phyloP scores from a whole-genome alignment of 2,797 vertebrate genomes.

The Molossus alvarezi region DNA sequence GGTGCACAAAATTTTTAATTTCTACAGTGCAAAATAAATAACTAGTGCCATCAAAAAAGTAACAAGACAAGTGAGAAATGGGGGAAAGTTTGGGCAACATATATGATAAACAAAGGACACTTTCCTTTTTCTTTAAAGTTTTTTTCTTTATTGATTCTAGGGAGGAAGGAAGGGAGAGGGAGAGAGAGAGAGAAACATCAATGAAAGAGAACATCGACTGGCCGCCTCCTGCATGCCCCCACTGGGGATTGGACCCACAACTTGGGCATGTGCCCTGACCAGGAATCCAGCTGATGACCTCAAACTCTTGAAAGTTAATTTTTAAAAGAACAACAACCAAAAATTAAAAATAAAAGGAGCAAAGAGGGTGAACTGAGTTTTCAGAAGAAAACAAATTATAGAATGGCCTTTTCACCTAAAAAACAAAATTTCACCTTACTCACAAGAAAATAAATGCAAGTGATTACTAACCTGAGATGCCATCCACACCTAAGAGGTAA shows the following conservation, averaged over 20 bases:
- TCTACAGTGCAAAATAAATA: neutral
- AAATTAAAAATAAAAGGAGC: neutral
- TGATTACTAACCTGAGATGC: conserved; percentile 28
- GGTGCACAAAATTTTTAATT: neutral
- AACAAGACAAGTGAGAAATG: neutral
- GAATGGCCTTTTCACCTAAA: neutral
- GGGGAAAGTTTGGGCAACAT: neutral
- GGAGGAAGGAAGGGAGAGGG: no score
- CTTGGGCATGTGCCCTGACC: no score
- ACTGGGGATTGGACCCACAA: no score
- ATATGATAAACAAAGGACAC: neutral
- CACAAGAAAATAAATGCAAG: conserved; percentile 57
- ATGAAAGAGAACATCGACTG: no score
- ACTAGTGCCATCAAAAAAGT: neutral
- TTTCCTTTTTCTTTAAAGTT: no score
- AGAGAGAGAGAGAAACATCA: no score
- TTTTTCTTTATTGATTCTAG: no score
- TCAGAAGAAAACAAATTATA: conserved; percentile 42
- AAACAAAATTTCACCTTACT: conserved; percentile 44
- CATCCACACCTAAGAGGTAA: conserved; percentile 21
- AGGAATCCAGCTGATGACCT: no score
- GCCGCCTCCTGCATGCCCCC: no score
- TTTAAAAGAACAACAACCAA: neutral
- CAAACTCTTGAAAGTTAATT: conserved; percentile 19
- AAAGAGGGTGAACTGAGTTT: neutral